Percentiles rank a stretch among this genome's conserved stretches.
These are phyloP conservation scores for Parasteatoda lunata DNA, from an alignment of 2,888 invertebrate species.

Conservation along the genomic window DNA sequence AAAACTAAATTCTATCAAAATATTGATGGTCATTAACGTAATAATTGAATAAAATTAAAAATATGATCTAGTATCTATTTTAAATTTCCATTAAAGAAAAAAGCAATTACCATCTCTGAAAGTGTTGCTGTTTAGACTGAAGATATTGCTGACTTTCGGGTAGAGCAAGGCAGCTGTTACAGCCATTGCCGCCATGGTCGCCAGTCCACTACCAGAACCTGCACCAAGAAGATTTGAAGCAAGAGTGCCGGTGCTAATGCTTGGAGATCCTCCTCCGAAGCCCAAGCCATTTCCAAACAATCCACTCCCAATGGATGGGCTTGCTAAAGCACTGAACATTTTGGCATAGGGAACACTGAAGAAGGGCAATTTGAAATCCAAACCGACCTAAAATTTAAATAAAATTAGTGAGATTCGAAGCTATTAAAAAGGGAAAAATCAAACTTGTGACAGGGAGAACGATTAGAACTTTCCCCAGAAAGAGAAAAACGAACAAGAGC, in stretches of 20 bases:
- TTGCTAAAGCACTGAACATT: slow-evolving; percentile 39
- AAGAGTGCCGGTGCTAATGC: neutral
- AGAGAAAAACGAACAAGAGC: too few species aligned
- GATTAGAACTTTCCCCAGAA: too few species aligned
- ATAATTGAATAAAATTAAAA: neutral
- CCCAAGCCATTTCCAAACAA: neutral
- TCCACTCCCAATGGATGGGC: slow-evolving; percentile 23
- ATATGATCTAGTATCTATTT: neutral
- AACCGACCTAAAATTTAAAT: slow-evolving; percentile 36
- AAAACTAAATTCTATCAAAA: neutral
- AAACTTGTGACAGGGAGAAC: too few species aligned
- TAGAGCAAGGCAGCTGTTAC: slow-evolving; percentile 61
- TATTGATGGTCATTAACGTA: neutral
- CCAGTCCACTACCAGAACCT: slow-evolving; percentile 33
- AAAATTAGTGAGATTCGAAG: too few species aligned
- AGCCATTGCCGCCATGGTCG: slow-evolving; percentile 61
- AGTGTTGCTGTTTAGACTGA: slow-evolving; percentile 38
- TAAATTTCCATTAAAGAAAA: neutral
- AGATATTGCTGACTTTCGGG: slow-evolving; percentile 52
- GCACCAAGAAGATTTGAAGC: slow-evolving; percentile 33
- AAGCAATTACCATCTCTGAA: slow-evolving; percentile 54
- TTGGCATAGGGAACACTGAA: slow-evolving; percentile 61
- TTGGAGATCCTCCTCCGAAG: neutral
- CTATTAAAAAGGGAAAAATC: too few species aligned
- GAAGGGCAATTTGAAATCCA: slow-evolving; percentile 66